A percentile compares a stretch with the other conserved stretches of the same genome.
These are phyloP conservation scores for Galago senegalensis DNA, from an alignment of 2,797 vertebrate genomes.

Conservation along the genomic window DNA sequence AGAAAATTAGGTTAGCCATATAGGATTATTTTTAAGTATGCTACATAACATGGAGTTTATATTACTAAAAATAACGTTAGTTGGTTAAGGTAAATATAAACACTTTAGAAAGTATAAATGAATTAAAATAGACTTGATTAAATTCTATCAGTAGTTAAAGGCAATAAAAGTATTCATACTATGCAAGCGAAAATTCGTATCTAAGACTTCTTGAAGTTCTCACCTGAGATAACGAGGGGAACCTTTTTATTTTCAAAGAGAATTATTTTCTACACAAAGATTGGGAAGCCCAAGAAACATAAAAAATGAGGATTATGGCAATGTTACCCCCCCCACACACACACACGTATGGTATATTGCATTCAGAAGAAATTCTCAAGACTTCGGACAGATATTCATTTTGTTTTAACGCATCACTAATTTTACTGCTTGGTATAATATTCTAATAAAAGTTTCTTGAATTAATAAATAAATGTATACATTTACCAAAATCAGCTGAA, in stretches of 20 bases:
- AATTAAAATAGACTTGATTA: constrained; percentile 52
- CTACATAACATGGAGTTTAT: neutral
- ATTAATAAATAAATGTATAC: neutral
- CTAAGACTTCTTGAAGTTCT: neutral
- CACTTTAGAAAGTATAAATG: constrained; percentile 58
- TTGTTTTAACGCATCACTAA: neutral
- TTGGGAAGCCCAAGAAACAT: neutral
- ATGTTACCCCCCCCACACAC: neutral
- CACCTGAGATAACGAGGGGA: neutral
- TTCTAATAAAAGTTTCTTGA: neutral
- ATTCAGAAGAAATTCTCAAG: constrained; percentile 5
- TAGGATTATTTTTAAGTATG: constrained; percentile 65
- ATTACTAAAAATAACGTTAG: neutral
- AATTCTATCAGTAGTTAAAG: constrained; percentile 13
- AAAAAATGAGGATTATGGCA: neutral
- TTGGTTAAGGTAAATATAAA: constrained; percentile 50
- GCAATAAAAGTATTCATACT: neutral
- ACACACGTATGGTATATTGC: neutral
- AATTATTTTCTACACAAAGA: neutral
- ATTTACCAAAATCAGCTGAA: neutral
- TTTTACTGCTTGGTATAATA: neutral
- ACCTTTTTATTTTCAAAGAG: neutral
- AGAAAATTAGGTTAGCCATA: constrained; percentile 46
- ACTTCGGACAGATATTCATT: neutral
- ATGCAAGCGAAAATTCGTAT: neutral